These are phyloP conservation scores for Cromileptes altivelis DNA, from an alignment of 2,113 vertebrate species.

Conservation along the genomic window DNA sequence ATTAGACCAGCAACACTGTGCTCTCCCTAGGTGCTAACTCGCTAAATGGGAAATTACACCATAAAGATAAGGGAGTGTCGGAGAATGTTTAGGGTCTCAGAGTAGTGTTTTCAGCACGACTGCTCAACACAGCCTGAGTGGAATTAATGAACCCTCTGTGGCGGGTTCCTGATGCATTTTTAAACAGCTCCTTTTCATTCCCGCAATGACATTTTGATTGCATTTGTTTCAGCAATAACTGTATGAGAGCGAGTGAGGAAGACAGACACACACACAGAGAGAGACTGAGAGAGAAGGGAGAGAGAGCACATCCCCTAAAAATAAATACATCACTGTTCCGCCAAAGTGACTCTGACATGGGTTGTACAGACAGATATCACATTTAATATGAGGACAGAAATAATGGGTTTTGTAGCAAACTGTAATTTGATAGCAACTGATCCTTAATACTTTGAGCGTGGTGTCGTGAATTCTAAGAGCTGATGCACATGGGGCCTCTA, in stretches of 20 bases:
- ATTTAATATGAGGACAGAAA: constrained; percentile 72
- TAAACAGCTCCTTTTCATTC: constrained; percentile 81
- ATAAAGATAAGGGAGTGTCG: constrained; percentile 81
- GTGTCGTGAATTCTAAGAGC: constrained; percentile 56
- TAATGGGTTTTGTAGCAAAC: constrained; percentile 75
- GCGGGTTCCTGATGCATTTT: constrained; percentile 79
- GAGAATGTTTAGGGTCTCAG: constrained; percentile 75
- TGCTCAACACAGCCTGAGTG: constrained; percentile 71
- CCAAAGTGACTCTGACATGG: constrained; percentile 74
- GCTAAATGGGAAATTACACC: constrained; percentile 82
- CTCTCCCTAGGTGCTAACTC: constrained; percentile 77
- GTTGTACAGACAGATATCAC: constrained; percentile 74
- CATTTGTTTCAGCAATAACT: constrained; percentile 80
- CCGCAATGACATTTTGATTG: constrained; percentile 83
- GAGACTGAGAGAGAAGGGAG: constrained; percentile 11
- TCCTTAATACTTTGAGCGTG: constrained; percentile 48
- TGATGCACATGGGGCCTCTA: constrained; percentile 26
- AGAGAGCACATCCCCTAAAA: constrained; percentile 66
- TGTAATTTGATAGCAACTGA: constrained; percentile 73
- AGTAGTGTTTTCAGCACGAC: constrained; percentile 74
- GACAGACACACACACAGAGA: constrained; percentile 46
- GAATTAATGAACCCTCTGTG: constrained; percentile 81
- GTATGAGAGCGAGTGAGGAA: constrained; percentile 58
- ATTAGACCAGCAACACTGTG: constrained; percentile 76
- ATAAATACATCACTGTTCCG: constrained; percentile 76